These are phyloP conservation scores for Hapalemur alaotrensis DNA, from an alignment of 2,797 vertebrate species.

Conservation along the genomic window DNA sequence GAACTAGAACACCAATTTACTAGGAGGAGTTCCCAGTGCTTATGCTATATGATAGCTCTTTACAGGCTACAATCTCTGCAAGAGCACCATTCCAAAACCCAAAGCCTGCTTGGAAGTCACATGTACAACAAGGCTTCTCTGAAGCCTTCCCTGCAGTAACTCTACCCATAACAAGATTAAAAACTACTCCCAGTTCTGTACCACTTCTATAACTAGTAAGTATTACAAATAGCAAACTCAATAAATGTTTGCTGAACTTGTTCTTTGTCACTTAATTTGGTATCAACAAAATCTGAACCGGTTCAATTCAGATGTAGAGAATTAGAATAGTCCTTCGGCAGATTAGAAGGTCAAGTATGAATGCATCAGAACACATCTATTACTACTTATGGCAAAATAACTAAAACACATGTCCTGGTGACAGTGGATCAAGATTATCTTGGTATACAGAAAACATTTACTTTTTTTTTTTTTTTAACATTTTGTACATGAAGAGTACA, in stretches of 20 bases:
- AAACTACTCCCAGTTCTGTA: background rate
- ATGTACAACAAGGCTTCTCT: background rate
- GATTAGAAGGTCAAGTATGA: constrained; percentile 20
- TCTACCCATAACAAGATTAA: background rate
- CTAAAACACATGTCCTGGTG: background rate
- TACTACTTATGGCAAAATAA: background rate
- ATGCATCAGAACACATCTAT: background rate
- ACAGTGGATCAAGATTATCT: background rate
- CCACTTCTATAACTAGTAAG: background rate
- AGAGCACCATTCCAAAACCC: background rate
- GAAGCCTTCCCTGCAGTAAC: background rate
- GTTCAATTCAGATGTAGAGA: background rate
- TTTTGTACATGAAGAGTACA: background rate
- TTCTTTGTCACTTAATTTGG: background rate
- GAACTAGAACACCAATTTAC: background rate
- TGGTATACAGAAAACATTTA: background rate
- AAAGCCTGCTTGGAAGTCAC: background rate
- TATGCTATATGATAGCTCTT: background rate
- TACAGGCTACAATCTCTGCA: background rate
- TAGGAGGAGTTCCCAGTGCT: background rate
- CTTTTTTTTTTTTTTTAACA: background rate
- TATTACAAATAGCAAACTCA: background rate
- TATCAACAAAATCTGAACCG: constrained; percentile 14
- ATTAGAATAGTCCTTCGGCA: background rate
- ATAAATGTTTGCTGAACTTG: background rate